Base-by-base conservation (phyloP, 1,140 invertebrate genomes). In the Galleria mellonella region DNA sequence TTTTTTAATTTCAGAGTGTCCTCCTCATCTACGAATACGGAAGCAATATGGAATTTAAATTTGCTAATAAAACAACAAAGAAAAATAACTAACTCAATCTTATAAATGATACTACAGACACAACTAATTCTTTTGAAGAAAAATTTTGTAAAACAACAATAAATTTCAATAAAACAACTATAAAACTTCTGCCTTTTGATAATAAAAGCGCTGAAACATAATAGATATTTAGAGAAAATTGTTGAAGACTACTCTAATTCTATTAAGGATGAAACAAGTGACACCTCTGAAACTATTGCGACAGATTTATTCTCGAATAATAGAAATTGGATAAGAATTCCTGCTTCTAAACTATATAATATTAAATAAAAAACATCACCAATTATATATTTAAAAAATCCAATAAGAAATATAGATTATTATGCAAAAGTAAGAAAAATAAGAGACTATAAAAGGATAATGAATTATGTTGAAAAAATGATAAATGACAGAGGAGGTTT, bases 401-500 rank as follows among this genome's bases (percentile, higher is more conserved):
- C 72, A 4, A 57, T 51, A 7, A 60, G 52, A 48, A 62, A 64
- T 36, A 44, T 59, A n/a, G 69, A 70, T 15, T 63, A 73, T 38
- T 71, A 63, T 12, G 62, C 48, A 33, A 84, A 70, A 58, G 66
- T 65, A 33, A 73, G 66, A 53, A 72, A 73, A 53, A 65, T 71
- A 28, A 66, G 61, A 50, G 68, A 78, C 30, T 71, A 74, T 44
- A 43, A 74, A 46, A 66, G 65, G 45, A 68, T 77, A 12, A 62
- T 77, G 37, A 71, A 73, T 45, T 75, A 72, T 43, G 51, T 77
- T 9, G 65, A 75, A 43, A 76, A 78, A 52, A 72, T 72, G 67
- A 72, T 72, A 27, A 72, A 41, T 37, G 72, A 72, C 7, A 73
- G 56, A 57, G 55, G 56, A 13, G 38, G 58, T 14, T 50, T 53